phyloP scores from a whole-genome alignment of 1,140 invertebrate species.

The Camponotus floridanus region DNA sequence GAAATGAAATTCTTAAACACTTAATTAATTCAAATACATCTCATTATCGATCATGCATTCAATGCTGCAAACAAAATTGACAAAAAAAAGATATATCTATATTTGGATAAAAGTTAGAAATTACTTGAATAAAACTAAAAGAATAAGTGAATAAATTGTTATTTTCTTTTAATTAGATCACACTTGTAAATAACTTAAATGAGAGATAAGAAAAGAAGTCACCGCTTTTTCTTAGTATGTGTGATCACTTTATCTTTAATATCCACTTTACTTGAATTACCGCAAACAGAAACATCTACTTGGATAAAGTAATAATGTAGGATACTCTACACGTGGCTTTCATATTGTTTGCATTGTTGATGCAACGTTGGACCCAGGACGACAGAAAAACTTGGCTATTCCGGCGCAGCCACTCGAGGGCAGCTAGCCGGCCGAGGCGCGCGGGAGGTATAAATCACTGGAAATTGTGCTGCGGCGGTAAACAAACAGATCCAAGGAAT shows the following conservation, averaged over 20 bases:
- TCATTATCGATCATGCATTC: background rate
- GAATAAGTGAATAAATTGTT: background rate
- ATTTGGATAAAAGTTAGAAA: background rate
- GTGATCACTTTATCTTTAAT: slow-evolving; percentile 24
- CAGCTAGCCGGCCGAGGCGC: slow-evolving; percentile 34
- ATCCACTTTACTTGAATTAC: slow-evolving; percentile 5
- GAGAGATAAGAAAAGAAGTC: background rate
- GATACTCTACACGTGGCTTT: slow-evolving; percentile 8
- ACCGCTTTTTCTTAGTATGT: background rate
- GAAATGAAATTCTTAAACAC: slow-evolving; percentile 68
- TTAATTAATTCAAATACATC: slow-evolving; percentile 71
- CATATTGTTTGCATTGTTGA: slow-evolving; percentile 52
- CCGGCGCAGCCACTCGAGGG: slow-evolving; percentile 49
- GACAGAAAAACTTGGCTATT: slow-evolving; percentile 52
- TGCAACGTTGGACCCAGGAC: slow-evolving; percentile 36
- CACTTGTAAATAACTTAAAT: background rate
- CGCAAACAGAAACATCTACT: slow-evolving; percentile 11
- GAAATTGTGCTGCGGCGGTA: slow-evolving; percentile 57
- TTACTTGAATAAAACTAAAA: background rate
- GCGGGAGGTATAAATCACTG: slow-evolving; percentile 64
- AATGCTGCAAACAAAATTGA: background rate
- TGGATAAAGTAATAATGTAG: slow-evolving; percentile 53
- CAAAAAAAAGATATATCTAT: background rate
- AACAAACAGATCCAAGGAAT: slow-evolving; percentile 73
- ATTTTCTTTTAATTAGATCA: background rate